These are phyloP conservation scores for Lagodon rhomboides DNA, from an alignment of 2,797 vertebrate species.

Conservation along the genomic window DNA sequence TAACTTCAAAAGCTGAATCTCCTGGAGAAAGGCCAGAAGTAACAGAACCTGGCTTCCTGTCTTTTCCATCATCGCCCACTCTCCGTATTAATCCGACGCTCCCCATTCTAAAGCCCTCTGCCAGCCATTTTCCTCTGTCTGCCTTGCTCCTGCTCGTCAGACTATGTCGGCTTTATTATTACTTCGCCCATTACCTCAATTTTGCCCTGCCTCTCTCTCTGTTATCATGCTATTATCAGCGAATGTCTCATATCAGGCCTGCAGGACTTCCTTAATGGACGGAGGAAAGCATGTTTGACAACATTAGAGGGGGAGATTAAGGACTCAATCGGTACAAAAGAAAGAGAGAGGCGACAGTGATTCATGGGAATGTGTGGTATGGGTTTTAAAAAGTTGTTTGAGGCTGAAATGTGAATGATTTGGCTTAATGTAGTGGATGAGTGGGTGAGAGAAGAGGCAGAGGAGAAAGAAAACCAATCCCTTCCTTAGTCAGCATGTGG, in stretches of 20 bases:
- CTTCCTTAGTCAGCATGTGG: constrained; percentile 9
- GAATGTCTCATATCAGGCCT: constrained; percentile 41
- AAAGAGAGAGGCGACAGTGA: neutral
- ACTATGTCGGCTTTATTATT: neutral
- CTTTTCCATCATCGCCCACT: constrained; percentile 45
- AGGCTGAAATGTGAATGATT: neutral
- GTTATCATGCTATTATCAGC: constrained; percentile 32
- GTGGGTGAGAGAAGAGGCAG: constrained; percentile 6
- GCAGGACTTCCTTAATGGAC: constrained; percentile 36
- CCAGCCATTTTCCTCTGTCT: constrained; percentile 15
- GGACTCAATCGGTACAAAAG: neutral
- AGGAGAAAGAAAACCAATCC: constrained; percentile 8
- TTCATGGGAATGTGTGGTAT: constrained; percentile 5
- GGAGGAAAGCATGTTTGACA: constrained; percentile 31
- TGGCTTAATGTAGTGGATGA: neutral
- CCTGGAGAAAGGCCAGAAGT: constrained; percentile 48
- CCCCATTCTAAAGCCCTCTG: neutral
- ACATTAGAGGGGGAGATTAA: neutral
- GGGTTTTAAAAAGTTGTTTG: constrained; percentile 19
- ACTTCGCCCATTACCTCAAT: constrained; percentile 42
- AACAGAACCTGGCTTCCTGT: constrained; percentile 60
- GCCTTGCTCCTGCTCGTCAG: constrained; percentile 3
- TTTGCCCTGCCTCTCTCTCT: neutral
- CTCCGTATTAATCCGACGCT: constrained; percentile 4
- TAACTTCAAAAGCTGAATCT: constrained; percentile 45